Evolutionary conservation across 2,113 vertebrate species (phyloP), one percentile per base, ranked within the genome.

Genomic region (Marmota flaviventris): DNA sequence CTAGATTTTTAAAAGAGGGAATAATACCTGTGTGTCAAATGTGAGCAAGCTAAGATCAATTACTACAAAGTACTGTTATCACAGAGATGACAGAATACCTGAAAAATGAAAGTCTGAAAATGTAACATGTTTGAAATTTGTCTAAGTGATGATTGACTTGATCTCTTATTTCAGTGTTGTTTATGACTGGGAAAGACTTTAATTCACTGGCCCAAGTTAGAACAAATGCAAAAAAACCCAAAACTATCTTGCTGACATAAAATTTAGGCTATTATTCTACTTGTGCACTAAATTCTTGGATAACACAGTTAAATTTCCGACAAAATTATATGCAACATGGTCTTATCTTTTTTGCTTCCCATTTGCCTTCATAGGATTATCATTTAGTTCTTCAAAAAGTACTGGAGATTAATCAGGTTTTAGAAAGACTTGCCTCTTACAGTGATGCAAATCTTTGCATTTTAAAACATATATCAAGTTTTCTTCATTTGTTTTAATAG

Each of bases 91-190:
- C 67, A 51, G 86, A 82, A 56, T 58, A 77, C n/a, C 45, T 90
- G 51, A 83, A 25, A 77, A 32, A 45, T 89, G 24, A 69, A 94
- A 92, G 25, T 83, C 37, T 90, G 85, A 94, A 96, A 83, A 51
- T 93, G 5, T 89, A 81, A 81, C 11, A 77, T 82, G 85, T 90
- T 92, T 86, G 27, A 94, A 81, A 48, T 53, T 63, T 93, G 77
- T 25, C 27, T 75, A 58, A 88, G 42, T 94, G 45, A 84, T 82
- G 16, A 78, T 83, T 93, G 39, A 61, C 5, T 45, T 73, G 12
- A 73, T 73, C 45, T 42, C 32, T 88, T 78, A 25, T 73, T 93
- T 94, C 24, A 65, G 48, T 69, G 37, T 42, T 65, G 34, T 82
- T 95, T 86, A 27, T 67, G 48, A 45, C 39, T 65, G 51, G 48